These are phyloP conservation scores for Cavia porcellus DNA, from an alignment of 2,113 vertebrate genomes.

Conservation along the genomic window DNA sequence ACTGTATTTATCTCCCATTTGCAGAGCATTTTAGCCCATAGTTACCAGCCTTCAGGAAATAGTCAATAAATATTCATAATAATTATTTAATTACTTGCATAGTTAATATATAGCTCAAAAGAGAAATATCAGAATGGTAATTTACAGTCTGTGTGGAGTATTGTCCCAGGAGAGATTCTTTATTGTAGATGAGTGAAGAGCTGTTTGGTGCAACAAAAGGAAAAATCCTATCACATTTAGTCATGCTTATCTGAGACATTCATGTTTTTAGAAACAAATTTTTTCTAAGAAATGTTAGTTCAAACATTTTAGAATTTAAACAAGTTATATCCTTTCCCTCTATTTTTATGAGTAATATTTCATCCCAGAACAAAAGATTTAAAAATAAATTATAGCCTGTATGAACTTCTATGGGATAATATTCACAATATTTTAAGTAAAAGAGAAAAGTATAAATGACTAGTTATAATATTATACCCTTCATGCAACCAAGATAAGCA, in stretches of 20 bases:
- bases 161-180: background rate
- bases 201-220: background rate
- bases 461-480: background rate
- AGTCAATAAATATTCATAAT: constrained; percentile 2
- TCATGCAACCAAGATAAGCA: constrained; percentile 4
- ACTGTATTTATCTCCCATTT: background rate
- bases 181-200: background rate
- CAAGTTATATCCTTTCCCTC: background rate
- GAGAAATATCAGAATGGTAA: background rate
- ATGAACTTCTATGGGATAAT: background rate
- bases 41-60: background rate
- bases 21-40: background rate
- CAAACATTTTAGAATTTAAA: constrained; percentile 56
- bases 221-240: constrained; percentile 16
- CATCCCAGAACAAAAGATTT: background rate
- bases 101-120: constrained; percentile 11
- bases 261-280: constrained; percentile 48
- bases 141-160: background rate
- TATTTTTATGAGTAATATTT: constrained; percentile 41
- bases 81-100: constrained; percentile 17
- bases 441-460: constrained; percentile 1
- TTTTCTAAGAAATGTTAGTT: constrained; percentile 34
- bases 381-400: constrained; percentile 10
- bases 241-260: background rate
- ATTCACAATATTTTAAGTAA: background rate